Conservation (phyloP, 2,113 vertebrate genomes). For the Actinemys pallida region DNA sequence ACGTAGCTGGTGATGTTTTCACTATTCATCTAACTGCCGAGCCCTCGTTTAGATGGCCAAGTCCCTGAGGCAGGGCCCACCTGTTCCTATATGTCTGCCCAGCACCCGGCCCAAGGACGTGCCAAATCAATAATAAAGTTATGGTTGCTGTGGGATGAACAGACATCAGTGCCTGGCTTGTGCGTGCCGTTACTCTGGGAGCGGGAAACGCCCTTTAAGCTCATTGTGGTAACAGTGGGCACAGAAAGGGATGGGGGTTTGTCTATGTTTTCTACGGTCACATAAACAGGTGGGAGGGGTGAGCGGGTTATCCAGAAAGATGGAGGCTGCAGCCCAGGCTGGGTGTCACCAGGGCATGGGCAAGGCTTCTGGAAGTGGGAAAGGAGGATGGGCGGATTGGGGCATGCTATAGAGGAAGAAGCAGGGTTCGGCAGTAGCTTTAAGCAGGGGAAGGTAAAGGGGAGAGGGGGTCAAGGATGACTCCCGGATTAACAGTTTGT, state of each 20-base stretch:
- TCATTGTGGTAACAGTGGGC: background rate
- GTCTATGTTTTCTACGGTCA: background rate
- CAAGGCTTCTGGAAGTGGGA: background rate
- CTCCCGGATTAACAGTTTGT: background rate
- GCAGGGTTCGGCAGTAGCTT: no score
- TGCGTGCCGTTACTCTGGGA: background rate
- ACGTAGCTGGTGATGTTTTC: background rate
- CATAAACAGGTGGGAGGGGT: background rate
- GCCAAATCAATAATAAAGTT: accelerated
- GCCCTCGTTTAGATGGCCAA: background rate
- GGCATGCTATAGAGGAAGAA: background rate
- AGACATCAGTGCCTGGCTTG: background rate
- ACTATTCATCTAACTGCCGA: background rate
- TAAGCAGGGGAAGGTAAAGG: background rate
- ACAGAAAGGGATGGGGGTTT: background rate
- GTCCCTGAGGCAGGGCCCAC: background rate
- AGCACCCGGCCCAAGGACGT: background rate
- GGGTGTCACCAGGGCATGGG: background rate
- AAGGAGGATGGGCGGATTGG: background rate
- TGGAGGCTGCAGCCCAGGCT: background rate
- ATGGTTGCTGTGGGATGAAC: background rate
- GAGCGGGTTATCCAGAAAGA: background rate
- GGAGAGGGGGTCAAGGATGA: accelerated
- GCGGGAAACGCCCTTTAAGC: background rate
- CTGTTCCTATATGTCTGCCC: accelerated